Conservation (phyloP, 1,140 invertebrate genomes). For the Trissolcus basalis region DNA sequence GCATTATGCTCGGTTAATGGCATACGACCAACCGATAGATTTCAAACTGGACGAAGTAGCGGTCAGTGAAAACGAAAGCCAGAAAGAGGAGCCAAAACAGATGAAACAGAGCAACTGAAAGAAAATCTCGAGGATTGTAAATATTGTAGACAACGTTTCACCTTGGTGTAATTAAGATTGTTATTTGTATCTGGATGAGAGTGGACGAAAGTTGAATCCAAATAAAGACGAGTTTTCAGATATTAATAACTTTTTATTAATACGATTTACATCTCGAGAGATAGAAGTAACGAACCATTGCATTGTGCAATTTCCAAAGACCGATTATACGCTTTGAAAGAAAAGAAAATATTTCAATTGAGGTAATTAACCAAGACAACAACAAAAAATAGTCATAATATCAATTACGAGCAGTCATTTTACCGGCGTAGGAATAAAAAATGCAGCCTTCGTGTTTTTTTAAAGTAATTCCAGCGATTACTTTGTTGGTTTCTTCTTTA, state of each 20-base stretch:
- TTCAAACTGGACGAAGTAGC: slow-evolving; percentile 77
- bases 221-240: background rate
- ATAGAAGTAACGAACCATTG: slow-evolving; percentile 17
- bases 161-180: background rate
- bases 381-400: slow-evolving; percentile 18
- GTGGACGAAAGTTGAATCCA: background rate
- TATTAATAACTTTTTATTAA: slow-evolving; percentile 31
- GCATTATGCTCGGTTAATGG: slow-evolving; percentile 91
- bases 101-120: slow-evolving; percentile 21
- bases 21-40: slow-evolving; percentile 92
- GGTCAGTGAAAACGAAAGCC: slow-evolving; percentile 2
- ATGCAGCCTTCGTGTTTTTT: slow-evolving; percentile 46
- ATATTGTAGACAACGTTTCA: background rate
- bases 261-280: slow-evolving; percentile 3
- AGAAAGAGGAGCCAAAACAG: background rate
- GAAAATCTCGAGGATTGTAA: background rate
- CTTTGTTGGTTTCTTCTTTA: slow-evolving; percentile 18
- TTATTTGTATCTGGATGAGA: background rate
- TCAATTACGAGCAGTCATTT: slow-evolving; percentile 32
- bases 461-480: slow-evolving; percentile 43
- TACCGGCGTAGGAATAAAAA: slow-evolving; percentile 42
- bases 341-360: background rate
- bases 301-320: slow-evolving; percentile 31
- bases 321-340: slow-evolving; percentile 8
- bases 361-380: slow-evolving; percentile 27